Conservation (phyloP, 2,797 vertebrate genomes). For the Acanthopagrus latus region DNA sequence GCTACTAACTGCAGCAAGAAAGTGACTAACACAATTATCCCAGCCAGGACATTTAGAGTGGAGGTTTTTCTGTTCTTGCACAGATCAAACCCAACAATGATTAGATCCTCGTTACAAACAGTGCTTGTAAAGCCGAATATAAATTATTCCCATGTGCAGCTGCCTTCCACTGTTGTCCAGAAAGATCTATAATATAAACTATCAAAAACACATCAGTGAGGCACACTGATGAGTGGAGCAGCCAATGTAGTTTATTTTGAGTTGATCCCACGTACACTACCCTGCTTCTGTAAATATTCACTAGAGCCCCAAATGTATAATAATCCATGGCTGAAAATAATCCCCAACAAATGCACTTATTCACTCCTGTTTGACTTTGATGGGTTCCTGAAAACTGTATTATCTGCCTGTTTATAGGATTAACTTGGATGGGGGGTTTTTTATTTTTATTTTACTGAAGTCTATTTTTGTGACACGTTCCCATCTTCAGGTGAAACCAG, state of each 20-base stretch:
- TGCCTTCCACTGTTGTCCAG: not conserved
- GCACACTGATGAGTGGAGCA: conserved; percentile 2
- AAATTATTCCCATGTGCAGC: not conserved
- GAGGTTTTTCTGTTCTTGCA: not conserved
- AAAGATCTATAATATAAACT: not conserved
- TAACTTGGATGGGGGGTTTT: too few species aligned
- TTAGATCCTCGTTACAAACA: not conserved
- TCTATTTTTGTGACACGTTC: not conserved
- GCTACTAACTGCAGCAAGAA: conserved; percentile 32
- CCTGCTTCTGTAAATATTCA: conserved; percentile 22
- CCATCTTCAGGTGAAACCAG: not conserved
- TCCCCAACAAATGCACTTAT: not conserved
- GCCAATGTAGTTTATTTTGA: conserved; percentile 10
- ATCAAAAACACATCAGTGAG: not conserved
- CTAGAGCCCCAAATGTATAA: conserved; percentile 19
- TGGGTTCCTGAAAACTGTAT: not conserved
- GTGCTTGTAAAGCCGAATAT: not conserved
- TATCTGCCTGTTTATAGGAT: not conserved
- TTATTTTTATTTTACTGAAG: not conserved
- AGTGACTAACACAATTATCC: conserved; percentile 21
- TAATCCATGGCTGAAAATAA: conserved; percentile 20
- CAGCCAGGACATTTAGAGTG: not conserved
- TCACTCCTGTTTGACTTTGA: not conserved
- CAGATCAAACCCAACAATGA: not conserved
- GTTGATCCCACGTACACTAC: not conserved